phyloP scores from a whole-genome alignment of 2,797 vertebrate genomes.

The Loriculus beryllinus region DNA sequence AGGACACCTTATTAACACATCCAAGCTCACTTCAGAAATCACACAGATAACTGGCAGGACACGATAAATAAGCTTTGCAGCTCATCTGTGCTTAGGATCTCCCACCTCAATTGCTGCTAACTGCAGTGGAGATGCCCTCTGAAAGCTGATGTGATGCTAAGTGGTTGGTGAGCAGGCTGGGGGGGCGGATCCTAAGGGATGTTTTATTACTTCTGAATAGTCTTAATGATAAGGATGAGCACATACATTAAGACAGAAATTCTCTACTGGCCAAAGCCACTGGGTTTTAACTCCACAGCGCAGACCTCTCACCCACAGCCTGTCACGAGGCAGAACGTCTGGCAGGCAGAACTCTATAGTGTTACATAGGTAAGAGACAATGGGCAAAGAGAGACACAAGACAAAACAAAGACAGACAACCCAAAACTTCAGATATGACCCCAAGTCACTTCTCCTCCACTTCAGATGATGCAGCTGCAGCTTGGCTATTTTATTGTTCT shows the following conservation, averaged over 20 bases:
- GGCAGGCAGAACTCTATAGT: conserved; percentile 22
- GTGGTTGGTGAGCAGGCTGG: not conserved
- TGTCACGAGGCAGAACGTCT: conserved; percentile 25
- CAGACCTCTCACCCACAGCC: conserved; percentile 52
- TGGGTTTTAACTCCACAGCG: not conserved
- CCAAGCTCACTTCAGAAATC: not conserved
- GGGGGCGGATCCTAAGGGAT: not conserved
- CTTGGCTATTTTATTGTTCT: not conserved
- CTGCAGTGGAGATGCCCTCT: not conserved
- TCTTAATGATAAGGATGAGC: not conserved
- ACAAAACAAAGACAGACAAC: conserved; percentile 58
- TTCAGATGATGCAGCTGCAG: conserved; percentile 17
- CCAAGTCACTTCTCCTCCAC: conserved; percentile 17
- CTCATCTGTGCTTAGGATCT: not conserved
- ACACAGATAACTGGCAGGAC: not conserved
- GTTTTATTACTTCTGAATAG: not conserved
- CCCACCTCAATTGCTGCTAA: not conserved
- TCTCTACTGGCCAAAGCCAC: not conserved
- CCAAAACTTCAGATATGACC: conserved; percentile 37
- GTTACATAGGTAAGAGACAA: conserved; percentile 51
- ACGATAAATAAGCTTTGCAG: not conserved
- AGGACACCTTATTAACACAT: not conserved
- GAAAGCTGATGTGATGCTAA: conserved; percentile 33
- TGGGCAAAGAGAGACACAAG: not conserved
- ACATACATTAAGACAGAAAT: not conserved